Evolutionary conservation across 2,888 invertebrate species (phyloP).

Genomic region (Phengaris alcon): DNA sequence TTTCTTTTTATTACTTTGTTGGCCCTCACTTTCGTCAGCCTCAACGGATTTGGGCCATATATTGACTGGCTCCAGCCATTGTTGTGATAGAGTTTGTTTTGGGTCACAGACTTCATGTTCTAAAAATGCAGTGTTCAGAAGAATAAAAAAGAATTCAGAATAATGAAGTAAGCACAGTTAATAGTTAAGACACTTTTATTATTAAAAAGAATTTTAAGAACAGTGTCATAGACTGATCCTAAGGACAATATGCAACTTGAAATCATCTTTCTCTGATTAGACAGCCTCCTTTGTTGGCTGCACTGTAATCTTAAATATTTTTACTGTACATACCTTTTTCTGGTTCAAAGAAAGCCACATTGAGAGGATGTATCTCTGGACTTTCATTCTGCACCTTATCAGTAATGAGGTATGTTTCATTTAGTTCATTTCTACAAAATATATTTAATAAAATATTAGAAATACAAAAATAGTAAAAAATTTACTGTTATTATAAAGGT

Average conservation of each 20-base stretch:
- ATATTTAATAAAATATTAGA: not conserved
- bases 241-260: too few relatives aligned
- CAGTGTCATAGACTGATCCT: too few relatives aligned
- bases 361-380: constrained; percentile 34
- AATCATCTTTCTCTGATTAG: too few relatives aligned
- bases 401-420: constrained; percentile 44
- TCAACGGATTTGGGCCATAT: constrained; percentile 32
- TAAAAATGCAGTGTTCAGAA: not conserved
- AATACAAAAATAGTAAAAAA: too few relatives aligned
- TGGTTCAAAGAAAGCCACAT: constrained; percentile 45
- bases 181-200: too few relatives aligned
- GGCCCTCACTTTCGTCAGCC: not conserved
- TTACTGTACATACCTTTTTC: constrained; percentile 37
- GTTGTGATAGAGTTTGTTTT: constrained; percentile 30
- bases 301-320: not conserved
- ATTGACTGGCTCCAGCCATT: constrained; percentile 35
- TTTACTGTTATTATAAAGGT: too few relatives aligned
- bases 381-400: constrained; percentile 28
- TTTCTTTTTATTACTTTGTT: constrained; percentile 9
- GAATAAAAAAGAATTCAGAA: too few relatives aligned
- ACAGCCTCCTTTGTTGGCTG: too few relatives aligned
- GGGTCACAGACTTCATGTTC: not conserved
- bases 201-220: too few relatives aligned
- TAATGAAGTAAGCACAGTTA: not conserved
- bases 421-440: constrained; percentile 39